Base-by-base conservation (phyloP, 2,888 invertebrate species). In the Drosophila nr. perissopoda region DNA sequence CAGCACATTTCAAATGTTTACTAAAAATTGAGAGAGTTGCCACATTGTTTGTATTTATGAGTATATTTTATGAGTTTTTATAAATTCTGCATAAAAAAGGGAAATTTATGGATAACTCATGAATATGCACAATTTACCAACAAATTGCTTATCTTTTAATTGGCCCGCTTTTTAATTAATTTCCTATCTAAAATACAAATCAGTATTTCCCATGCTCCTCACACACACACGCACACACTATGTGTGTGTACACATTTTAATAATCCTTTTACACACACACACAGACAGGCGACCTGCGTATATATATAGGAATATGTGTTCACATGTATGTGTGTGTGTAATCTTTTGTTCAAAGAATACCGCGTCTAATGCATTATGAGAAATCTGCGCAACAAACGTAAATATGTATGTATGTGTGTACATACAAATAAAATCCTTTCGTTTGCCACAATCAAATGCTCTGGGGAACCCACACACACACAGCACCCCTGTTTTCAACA, bases 321-420 rank as follows among this genome's bases (percentile, higher is more conserved):
- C 38, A 29, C 4, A 3, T 52, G 48, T 49, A 33, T 31, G 29
- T 51, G 27, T 34, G 27, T 29, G 36, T 60, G 21, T 49, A 36
- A 36, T 29, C 49, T 59, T 59, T 59, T 59, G 59, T 59, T 49
- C 46, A 25, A 48, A 48, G n/a, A 59, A 49, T 27, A 49, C 27
- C 57, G 57, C 57, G 42, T 42, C 10, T 46, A 56, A 31, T 46
- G 38, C 33, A 64, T 67, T 64, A 48, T 25, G 38, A 40, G 33
- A 49, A 65, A 65, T 56, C 56, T 64, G 59, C 58, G 60, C 65
- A 74, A 57, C 59, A 64, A 52, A 59, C 65, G 53, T 61, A 16
- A 42, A 68, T 52, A 58, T 64, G 58, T 56, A 33, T 42, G 51
- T 65, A 38, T 54, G 57, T 51, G 49, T 36, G 38, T 62, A 40